Evolutionary conservation across 1,140 invertebrate species (phyloP).

Genomic region (Drosophila prosaltans): DNA sequence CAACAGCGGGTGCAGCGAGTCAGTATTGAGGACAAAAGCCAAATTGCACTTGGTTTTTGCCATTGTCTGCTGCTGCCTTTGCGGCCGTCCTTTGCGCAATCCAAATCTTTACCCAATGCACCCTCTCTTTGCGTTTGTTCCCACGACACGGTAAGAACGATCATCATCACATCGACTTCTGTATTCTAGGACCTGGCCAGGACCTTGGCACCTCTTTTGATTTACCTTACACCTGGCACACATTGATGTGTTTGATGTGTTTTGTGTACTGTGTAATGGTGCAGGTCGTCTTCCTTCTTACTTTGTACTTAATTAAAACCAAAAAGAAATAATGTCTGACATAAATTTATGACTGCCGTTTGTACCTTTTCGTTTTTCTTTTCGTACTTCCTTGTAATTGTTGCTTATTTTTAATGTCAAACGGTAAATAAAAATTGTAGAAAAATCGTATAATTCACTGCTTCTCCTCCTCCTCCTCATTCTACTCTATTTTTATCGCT

Average conservation of each 20-base stretch:
- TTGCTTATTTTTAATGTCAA: slow-evolving; percentile 51
- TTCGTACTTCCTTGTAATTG: slow-evolving; percentile 72
- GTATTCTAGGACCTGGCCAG: slow-evolving; percentile 25
- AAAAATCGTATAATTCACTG: slow-evolving; percentile 66
- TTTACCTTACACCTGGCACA: slow-evolving; percentile 61
- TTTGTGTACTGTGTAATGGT: neutral
- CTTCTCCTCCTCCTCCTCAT: slow-evolving; percentile 17
- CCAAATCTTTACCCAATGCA: slow-evolving; percentile 17
- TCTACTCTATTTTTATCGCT: slow-evolving; percentile 43
- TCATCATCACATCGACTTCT: slow-evolving; percentile 30
- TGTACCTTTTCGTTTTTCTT: slow-evolving; percentile 42
- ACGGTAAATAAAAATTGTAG: slow-evolving; percentile 34
- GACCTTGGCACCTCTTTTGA: slow-evolving; percentile 57
- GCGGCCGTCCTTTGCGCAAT: slow-evolving; percentile 68
- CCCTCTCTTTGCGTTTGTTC: slow-evolving; percentile 44
- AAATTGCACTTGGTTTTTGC: slow-evolving; percentile 69
- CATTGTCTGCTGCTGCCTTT: slow-evolving; percentile 38
- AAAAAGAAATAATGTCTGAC: slow-evolving; percentile 43
- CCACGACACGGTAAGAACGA: slow-evolving; percentile 46
- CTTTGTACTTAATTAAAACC: slow-evolving; percentile 67
- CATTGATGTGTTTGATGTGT: slow-evolving; percentile 35
- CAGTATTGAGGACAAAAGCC: slow-evolving; percentile 54
- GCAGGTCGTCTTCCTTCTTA: slow-evolving; percentile 59
- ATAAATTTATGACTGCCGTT: slow-evolving; percentile 61
- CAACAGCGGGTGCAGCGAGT: slow-evolving; percentile 61